These are phyloP conservation scores for Sphaerodactylus townsendi DNA, from an alignment of 2,113 vertebrate species.

Conservation along the genomic window DNA sequence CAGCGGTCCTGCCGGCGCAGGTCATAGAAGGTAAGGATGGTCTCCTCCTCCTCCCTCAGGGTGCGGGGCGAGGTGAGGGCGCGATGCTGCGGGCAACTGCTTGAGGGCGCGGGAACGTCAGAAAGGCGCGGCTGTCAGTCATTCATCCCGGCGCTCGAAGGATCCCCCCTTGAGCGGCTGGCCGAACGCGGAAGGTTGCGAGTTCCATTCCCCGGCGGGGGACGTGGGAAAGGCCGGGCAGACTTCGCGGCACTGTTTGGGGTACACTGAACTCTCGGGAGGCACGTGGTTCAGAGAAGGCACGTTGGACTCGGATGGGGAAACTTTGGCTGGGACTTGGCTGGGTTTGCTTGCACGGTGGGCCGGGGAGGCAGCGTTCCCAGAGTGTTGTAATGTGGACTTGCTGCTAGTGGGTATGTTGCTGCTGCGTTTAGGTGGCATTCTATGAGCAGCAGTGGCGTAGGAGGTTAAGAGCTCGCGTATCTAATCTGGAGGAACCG, in stretches of 20 bases:
- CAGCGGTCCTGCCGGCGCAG: slow-evolving; percentile 49
- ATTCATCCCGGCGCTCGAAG: slow-evolving; percentile 29
- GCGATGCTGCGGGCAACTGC: background rate
- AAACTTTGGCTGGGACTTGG: background rate
- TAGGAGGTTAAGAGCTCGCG: too few species aligned
- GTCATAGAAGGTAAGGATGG: slow-evolving; percentile 75
- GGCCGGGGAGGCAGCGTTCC: too few species aligned
- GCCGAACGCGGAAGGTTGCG: background rate
- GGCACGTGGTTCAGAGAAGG: background rate
- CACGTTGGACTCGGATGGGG: background rate
- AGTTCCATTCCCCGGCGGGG: background rate
- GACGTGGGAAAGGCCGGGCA: background rate
- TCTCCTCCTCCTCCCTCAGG: background rate
- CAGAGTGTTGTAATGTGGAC: background rate
- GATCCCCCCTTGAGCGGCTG: too few species aligned
- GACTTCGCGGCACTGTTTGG: background rate
- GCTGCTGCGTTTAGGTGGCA: background rate
- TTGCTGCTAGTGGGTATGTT: background rate
- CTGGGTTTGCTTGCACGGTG: too few species aligned
- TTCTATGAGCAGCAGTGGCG: too few species aligned
- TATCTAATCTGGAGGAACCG: too few species aligned
- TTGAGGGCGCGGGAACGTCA: background rate
- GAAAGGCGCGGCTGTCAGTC: background rate
- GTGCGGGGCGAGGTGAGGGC: too few species aligned
- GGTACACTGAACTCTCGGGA: background rate